Evolutionary conservation across 1,140 invertebrate genomes (phyloP).

Genomic region (Diabrotica undecimpunctata): DNA sequence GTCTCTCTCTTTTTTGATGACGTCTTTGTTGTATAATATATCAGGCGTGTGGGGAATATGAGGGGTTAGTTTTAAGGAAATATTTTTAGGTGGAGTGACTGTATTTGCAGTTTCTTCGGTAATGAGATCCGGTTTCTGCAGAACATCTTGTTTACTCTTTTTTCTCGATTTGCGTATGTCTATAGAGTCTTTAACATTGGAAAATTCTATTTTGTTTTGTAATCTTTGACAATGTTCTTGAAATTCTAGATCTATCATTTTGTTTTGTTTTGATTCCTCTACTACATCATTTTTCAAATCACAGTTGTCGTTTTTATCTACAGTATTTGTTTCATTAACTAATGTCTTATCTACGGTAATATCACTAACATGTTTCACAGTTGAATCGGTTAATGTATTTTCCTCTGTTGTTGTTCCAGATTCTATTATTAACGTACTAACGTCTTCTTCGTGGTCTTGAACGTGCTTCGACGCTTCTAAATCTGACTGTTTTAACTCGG

Average conservation of each 20-base stretch:
- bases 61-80: slow-evolving; percentile 27
- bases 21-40: slow-evolving; percentile 41
- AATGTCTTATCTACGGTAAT: slow-evolving; percentile 23
- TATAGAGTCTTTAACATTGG: slow-evolving; percentile 66
- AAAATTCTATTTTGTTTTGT: slow-evolving; percentile 68
- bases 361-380: slow-evolving; percentile 45
- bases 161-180: slow-evolving; percentile 64
- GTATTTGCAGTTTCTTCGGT: slow-evolving; percentile 48
- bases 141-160: slow-evolving; percentile 48
- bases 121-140: slow-evolving; percentile 47
- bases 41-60: slow-evolving; percentile 27
- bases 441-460: slow-evolving; percentile 55
- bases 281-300: slow-evolving; percentile 27
- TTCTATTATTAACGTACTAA: slow-evolving; percentile 55
- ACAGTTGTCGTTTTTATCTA: slow-evolving; percentile 35
- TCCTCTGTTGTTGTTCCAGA: slow-evolving; percentile 58
- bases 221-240: slow-evolving; percentile 64
- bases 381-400: slow-evolving; percentile 49
- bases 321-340: slow-evolving; percentile 17
- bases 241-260: slow-evolving; percentile 49
- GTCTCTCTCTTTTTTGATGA: slow-evolving; percentile 43
- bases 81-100: slow-evolving; percentile 21
- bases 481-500: slow-evolving; percentile 34
- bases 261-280: slow-evolving; percentile 20
- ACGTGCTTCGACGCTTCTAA: slow-evolving; percentile 32